Evolutionary conservation across 1,140 invertebrate genomes (phyloP).

Genomic region (Zaprionus gabonicus): DNA sequence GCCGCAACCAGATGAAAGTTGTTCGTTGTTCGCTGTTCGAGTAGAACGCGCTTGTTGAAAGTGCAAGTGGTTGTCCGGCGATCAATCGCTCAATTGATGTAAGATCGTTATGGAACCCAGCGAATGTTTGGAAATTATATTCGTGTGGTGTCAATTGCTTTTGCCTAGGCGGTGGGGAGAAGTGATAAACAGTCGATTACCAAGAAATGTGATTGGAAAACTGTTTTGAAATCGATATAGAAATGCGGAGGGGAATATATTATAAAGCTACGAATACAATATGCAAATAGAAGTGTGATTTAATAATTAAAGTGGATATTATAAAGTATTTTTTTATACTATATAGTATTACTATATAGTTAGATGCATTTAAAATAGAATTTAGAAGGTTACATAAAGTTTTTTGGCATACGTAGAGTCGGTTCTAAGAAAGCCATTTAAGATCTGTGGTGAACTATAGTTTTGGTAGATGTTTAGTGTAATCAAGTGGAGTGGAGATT

Average conservation of each 20-base stretch:
- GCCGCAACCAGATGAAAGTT: slow-evolving; percentile 65
- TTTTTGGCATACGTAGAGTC: rapidly evolving
- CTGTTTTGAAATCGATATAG: background rate
- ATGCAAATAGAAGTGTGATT: no score
- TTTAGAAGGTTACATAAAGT: no score
- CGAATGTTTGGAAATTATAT: background rate
- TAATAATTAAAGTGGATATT: no score
- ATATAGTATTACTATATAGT: no score
- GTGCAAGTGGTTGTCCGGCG: slow-evolving; percentile 64
- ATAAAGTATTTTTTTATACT: no score
- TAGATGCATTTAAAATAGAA: no score
- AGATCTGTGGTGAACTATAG: no score
- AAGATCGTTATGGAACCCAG: slow-evolving; percentile 57
- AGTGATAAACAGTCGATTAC: background rate
- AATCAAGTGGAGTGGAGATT: no score
- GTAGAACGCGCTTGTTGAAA: slow-evolving; percentile 65
- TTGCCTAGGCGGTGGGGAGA: background rate
- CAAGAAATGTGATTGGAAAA: background rate
- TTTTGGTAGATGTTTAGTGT: no score
- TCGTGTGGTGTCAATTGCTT: background rate
- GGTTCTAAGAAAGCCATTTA: no score
- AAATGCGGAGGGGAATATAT: background rate
- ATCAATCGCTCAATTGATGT: slow-evolving; percentile 59
- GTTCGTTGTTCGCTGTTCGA: slow-evolving; percentile 63
- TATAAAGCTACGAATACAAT: no score